phyloP scores from a whole-genome alignment of 2,113 vertebrate genomes.

The Arenaria interpres region DNA sequence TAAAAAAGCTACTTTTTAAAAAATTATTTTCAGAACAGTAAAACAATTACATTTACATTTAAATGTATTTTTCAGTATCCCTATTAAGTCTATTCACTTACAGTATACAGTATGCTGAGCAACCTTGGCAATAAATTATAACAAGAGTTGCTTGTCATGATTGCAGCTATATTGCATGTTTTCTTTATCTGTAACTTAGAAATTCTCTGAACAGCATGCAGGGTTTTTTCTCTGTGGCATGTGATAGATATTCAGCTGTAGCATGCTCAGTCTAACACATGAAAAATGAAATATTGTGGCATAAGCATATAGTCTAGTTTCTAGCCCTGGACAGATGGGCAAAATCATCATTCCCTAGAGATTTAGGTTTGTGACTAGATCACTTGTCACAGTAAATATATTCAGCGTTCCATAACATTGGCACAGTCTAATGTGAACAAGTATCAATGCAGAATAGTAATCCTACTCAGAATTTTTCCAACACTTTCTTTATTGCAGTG shows the following conservation, averaged over 20 bases:
- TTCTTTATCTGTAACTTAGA: not conserved
- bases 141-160: not conserved
- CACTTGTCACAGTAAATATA: slow-evolving; percentile 50
- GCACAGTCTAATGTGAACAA: not conserved
- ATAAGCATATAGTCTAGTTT: slow-evolving; percentile 22
- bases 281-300: slow-evolving; percentile 15
- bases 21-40: not conserved
- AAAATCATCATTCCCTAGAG: slow-evolving; percentile 49
- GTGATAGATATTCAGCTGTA: not conserved
- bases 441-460: not conserved
- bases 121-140: not conserved
- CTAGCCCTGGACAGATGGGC: slow-evolving; percentile 44
- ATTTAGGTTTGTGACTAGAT: slow-evolving; percentile 39
- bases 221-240: not conserved
- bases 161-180: not conserved
- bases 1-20: not conserved
- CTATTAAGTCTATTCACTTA: not conserved
- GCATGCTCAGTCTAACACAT: not conserved
- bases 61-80: not conserved
- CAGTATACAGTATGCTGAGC: not conserved
- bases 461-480: not conserved
- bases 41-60: not conserved
- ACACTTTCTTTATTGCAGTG: not conserved
- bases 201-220: not conserved
- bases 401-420: slow-evolving; percentile 29